A percentile compares a stretch with the other conserved stretches of the same genome.
phyloP scores from a whole-genome alignment of 2,113 vertebrate genomes.

The Burhinus oedicnemus region DNA sequence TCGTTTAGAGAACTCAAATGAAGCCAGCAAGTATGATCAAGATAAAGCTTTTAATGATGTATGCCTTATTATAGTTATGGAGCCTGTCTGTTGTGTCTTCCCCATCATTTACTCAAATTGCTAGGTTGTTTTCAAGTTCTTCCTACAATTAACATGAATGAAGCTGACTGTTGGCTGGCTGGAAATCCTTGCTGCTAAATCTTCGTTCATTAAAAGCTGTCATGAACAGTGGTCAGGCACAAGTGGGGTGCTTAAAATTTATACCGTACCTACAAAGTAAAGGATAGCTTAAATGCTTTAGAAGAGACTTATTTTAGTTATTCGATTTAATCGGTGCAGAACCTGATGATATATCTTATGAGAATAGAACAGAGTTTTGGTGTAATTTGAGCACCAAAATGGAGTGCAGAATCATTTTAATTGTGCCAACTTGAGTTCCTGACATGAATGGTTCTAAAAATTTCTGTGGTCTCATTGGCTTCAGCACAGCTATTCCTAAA shows the following conservation, averaged over 20 bases:
- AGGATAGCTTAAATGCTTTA: neutral
- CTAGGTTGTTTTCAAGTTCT: slow-evolving; percentile 35
- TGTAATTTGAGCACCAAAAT: neutral
- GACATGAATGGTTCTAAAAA: neutral
- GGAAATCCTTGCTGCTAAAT: slow-evolving; percentile 1
- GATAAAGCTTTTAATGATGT: slow-evolving; percentile 50
- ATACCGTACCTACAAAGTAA: neutral
- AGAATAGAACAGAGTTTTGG: neutral
- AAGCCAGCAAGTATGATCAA: slow-evolving; percentile 32
- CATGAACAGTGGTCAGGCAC: neutral
- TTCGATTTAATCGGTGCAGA: neutral
- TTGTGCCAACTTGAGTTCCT: neutral
- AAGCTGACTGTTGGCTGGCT: neutral
- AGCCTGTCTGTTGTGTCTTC: slow-evolving; percentile 28
- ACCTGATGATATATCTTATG: neutral
- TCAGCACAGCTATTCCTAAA: neutral
- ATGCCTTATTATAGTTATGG: slow-evolving; percentile 39
- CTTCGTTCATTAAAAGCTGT: neutral
- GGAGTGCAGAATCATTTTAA: neutral
- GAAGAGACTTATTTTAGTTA: neutral
- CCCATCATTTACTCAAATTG: slow-evolving; percentile 55
- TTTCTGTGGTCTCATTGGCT: neutral
- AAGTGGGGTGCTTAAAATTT: neutral
- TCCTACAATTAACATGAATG: slow-evolving; percentile 32
- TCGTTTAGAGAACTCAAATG: neutral